These are phyloP conservation scores for Scarus forsteni DNA, from an alignment of 2,797 vertebrate genomes.

Conservation along the genomic window DNA sequence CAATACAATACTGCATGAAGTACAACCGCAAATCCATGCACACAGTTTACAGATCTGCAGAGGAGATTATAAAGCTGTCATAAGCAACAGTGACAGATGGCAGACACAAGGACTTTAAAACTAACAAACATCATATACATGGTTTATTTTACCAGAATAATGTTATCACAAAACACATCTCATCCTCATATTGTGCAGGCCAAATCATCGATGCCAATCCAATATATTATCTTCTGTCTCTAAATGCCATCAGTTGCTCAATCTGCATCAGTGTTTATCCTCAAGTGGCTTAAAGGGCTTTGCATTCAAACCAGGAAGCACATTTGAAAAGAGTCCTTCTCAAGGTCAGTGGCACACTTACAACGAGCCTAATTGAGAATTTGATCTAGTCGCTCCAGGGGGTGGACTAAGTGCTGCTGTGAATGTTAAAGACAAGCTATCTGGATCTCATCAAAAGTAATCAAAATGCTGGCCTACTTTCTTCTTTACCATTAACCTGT, in stretches of 20 bases:
- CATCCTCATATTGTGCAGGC: no score
- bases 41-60: no score
- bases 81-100: no score
- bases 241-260: conserved; percentile 13
- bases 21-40: no score
- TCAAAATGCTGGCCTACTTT: conserved; percentile 73
- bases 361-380: conserved; percentile 82
- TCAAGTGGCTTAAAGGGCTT: conserved; percentile 63
- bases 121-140: no score
- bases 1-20: no score
- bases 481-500: conserved; percentile 42
- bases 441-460: conserved; percentile 74
- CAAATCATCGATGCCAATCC: conserved; percentile 6
- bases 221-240: conserved; percentile 16
- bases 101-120: no score
- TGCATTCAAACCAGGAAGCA: conserved; percentile 70
- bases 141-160: no score
- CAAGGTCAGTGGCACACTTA: conserved; percentile 77
- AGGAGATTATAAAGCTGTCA: no score
- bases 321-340: conserved; percentile 41
- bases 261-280: conserved; percentile 54
- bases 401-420: conserved; percentile 66
- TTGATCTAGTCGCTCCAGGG: conserved; percentile 77
- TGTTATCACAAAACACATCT: no score
- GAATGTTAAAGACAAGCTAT: conserved; percentile 80